Evolutionary conservation across 2,113 vertebrate genomes (phyloP), one percentile per base, ranked within the genome.

Genomic region (Mellivora capensis): DNA sequence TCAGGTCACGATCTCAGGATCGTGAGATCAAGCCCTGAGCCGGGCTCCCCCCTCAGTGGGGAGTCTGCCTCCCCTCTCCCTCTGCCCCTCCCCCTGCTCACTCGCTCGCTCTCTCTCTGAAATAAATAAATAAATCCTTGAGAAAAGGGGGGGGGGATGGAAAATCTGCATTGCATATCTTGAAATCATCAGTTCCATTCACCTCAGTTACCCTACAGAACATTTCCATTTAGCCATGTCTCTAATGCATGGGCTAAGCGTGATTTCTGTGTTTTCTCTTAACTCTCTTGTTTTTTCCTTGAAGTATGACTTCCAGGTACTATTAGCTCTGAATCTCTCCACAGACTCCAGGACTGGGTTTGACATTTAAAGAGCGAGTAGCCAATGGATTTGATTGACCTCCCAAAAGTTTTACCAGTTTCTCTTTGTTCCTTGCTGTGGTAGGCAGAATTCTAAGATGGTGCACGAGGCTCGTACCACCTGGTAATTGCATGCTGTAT

Each of bases 121-220:
- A 54, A 54, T 54, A 54, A 54, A 47, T 47, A 47, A 47, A 54
- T 54, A 54, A 18, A 54, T 54, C 52, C 17, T 54, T 54, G 52
- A 54, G 18, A 54, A 79, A 61, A 4, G 27, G 25, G 27, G 25
- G 9, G 25, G 9, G 4, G 27, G 7, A 6, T 42, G 18, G 20
- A 54, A 91, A 31, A 61, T 77, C 52, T 42, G 20, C 57, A 74
- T 93, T 67, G 57, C 29, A 2, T 90, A 77, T 67, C 71, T 59
- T 97, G 64, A 95, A 90, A 87, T 62, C 59, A 79, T n/a, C 89
- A 92, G 23, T 89, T 71, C 37, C 44, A 47, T 79, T 90, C 25
- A 84, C 8, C 14, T 4, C 14, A 49, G 27, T 79, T 69, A 96
- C 27, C n/a, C 31, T 79, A 39, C 54, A 81, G 77, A 84, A 67